Evolutionary conservation across 1,140 invertebrate species (phyloP).

Genomic region (Euura saliciscinereae): DNA sequence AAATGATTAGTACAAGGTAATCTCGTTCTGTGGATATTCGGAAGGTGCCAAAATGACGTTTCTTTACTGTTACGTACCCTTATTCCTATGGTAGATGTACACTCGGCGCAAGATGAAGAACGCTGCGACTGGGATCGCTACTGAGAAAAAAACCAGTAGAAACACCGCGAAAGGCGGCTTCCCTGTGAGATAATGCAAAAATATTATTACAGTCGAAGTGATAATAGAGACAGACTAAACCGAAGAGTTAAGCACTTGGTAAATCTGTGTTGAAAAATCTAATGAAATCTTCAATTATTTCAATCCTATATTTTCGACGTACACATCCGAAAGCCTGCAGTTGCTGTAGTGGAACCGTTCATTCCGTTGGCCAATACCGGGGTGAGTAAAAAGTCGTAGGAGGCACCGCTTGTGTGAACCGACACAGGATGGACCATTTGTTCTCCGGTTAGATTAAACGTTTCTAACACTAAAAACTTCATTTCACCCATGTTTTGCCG

Average conservation of each 20-base stretch:
- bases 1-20: background rate
- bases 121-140: background rate
- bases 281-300: background rate
- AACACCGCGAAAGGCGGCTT: background rate
- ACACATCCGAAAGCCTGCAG: conserved; percentile 47
- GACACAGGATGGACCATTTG: conserved; percentile 28
- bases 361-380: conserved; percentile 44
- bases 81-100: background rate
- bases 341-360: conserved; percentile 47
- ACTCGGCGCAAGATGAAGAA: background rate
- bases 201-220: background rate
- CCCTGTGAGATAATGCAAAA: background rate
- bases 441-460: conserved; percentile 24
- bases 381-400: conserved; percentile 51
- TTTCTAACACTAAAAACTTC: conserved; percentile 23
- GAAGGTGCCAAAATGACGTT: background rate
- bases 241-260: background rate
- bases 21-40: conserved; percentile 14
- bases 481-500: conserved; percentile 29
- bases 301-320: conserved; percentile 41
- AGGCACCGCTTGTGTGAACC: conserved; percentile 39
- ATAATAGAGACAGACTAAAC: no score
- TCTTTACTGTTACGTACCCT: background rate
- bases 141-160: background rate
- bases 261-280: background rate